These are phyloP conservation scores for Vollenhovia emeryi DNA, from an alignment of 1,140 invertebrate genomes.

Conservation along the genomic window DNA sequence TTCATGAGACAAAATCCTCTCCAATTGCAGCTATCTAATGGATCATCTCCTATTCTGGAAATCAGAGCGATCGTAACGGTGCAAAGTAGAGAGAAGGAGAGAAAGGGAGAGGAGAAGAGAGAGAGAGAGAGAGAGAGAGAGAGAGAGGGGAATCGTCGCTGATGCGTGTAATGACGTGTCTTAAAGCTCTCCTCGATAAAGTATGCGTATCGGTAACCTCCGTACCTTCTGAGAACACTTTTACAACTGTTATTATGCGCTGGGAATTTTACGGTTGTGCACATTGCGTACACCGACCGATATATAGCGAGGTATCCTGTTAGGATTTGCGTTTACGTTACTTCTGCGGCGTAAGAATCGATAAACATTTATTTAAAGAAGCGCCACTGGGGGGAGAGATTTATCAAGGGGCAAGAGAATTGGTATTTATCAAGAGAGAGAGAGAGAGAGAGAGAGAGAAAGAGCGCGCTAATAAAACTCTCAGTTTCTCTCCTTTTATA, in stretches of 20 bases:
- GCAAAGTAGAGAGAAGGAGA: not conserved
- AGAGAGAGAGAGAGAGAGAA: no score
- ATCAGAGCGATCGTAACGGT: conserved; percentile 26
- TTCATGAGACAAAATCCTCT: not conserved
- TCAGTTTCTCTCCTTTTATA: not conserved
- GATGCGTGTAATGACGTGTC: conserved; percentile 45
- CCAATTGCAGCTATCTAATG: conserved; percentile 19
- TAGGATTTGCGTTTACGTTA: conserved; percentile 2
- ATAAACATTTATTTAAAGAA: conserved; percentile 26
- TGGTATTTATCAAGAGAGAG: conserved; percentile 19
- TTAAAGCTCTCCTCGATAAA: conserved; percentile 19
- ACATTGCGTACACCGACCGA: conserved; percentile 32
- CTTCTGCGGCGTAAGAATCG: not conserved
- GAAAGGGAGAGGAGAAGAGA: not conserved
- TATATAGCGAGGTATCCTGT: conserved; percentile 19
- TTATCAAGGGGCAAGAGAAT: not conserved
- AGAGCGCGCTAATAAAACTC: not conserved
- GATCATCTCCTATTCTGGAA: conserved; percentile 12
- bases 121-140: not conserved
- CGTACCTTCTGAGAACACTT: conserved; percentile 27
- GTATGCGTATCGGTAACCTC: conserved; percentile 19
- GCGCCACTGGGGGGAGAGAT: not conserved
- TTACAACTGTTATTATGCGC: conserved; percentile 32
- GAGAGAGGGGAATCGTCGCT: conserved; percentile 9
- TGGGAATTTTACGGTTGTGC: conserved; percentile 52